These are phyloP conservation scores for Pegoplata infirma DNA, from an alignment of 2,888 invertebrate species.

Conservation along the genomic window DNA sequence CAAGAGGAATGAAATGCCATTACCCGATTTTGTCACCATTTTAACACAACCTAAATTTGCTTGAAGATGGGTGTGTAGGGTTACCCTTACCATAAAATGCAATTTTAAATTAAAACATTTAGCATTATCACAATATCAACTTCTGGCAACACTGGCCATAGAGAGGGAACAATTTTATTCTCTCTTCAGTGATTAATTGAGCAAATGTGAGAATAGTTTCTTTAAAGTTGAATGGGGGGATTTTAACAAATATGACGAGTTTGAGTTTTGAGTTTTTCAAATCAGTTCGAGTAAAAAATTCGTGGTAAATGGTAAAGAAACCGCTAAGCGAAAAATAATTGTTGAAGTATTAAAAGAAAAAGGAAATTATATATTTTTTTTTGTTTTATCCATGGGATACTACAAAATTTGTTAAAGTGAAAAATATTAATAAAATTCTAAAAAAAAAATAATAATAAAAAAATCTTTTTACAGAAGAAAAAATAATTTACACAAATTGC, in stretches of 20 bases:
- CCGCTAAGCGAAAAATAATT: too few relatives aligned
- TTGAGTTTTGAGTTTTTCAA: too few relatives aligned
- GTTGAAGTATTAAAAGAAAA: constrained; percentile 23
- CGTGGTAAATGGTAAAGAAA: too few relatives aligned
- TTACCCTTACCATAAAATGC: too few relatives aligned
- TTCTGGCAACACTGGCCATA: too few relatives aligned
- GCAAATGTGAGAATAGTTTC: constrained; percentile 16
- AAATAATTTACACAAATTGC: constrained; percentile 36
- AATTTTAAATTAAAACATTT: too few relatives aligned
- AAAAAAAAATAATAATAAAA: neutral
- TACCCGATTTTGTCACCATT: too few relatives aligned
- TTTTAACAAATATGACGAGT: constrained; percentile 44
- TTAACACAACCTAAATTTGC: too few relatives aligned
- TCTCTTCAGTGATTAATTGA: constrained; percentile 21
- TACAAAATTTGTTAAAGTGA: constrained; percentile 22
- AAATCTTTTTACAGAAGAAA: constrained; percentile 34
- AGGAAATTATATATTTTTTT: constrained; percentile 13
- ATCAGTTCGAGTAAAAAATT: constrained; percentile 69
- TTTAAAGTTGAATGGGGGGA: constrained; percentile 36
- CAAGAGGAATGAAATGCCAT: too few relatives aligned
- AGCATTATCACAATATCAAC: too few relatives aligned
- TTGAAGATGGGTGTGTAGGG: too few relatives aligned
- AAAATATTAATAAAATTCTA: neutral
- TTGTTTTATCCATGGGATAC: constrained; percentile 35
- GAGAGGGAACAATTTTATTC: constrained; percentile 15